These are phyloP conservation scores for Tauraco erythrolophus DNA, from an alignment of 2,113 vertebrate genomes.

Conservation along the genomic window DNA sequence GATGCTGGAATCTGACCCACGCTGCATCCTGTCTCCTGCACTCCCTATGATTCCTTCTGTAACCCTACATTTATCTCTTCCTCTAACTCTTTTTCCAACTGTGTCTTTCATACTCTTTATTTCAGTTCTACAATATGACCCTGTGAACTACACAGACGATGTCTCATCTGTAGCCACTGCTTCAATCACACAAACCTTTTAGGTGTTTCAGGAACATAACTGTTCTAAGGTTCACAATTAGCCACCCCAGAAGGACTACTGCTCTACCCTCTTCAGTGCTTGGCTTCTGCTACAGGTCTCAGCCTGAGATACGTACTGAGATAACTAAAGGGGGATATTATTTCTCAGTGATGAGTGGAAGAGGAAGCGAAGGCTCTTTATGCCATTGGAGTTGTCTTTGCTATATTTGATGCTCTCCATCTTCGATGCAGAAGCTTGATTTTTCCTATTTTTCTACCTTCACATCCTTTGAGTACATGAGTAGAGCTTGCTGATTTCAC, in stretches of 20 bases:
- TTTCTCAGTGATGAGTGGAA: neutral
- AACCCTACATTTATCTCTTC: neutral
- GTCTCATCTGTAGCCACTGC: neutral
- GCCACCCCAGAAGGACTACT: neutral
- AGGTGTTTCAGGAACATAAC: neutral
- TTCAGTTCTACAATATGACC: fast-evolving
- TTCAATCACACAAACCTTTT: neutral
- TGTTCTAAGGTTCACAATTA: neutral
- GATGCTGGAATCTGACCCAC: neutral
- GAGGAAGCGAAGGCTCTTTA: neutral
- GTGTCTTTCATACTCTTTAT: neutral
- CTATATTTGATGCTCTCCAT: neutral
- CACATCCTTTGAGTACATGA: neutral
- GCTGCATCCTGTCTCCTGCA: neutral
- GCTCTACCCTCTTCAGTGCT: neutral
- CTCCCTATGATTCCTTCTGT: neutral
- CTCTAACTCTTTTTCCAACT: neutral
- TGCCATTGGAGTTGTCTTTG: neutral
- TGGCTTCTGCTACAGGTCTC: neutral
- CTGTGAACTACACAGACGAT: neutral
- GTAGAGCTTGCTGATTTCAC: neutral
- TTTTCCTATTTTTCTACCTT: neutral
- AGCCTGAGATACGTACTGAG: neutral
- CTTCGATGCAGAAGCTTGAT: neutral
- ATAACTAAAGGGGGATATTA: neutral